Conservation (phyloP, 2,888 invertebrate species). For the Tipula unca region DNA sequence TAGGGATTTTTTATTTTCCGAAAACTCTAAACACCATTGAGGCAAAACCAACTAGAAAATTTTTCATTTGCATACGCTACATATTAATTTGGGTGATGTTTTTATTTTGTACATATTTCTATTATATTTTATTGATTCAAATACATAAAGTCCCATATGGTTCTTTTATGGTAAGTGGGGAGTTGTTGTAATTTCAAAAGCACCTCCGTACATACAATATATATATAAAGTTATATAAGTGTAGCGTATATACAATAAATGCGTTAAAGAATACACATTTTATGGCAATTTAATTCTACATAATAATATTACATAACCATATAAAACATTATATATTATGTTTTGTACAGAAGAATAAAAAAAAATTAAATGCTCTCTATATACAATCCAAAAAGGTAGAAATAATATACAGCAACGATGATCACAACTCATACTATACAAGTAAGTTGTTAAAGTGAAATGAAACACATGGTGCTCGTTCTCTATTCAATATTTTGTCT, state of each 20-base stretch:
- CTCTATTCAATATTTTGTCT: not conserved
- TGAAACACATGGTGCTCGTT: not conserved
- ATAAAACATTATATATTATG: not conserved
- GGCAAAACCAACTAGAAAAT: not conserved
- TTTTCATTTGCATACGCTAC: not conserved
- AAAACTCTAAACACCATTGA: not conserved
- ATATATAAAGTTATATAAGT: no score
- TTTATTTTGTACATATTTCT: not conserved
- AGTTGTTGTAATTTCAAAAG: not conserved
- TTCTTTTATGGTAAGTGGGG: not conserved
- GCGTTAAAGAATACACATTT: not conserved
- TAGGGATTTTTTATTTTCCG: not conserved
- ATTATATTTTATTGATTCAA: not conserved
- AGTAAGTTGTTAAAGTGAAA: not conserved
- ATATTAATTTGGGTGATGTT: not conserved
- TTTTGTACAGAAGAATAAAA: not conserved
- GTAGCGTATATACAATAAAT: not conserved
- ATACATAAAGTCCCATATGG: not conserved
- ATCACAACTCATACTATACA: not conserved
- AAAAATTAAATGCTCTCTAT: not conserved
- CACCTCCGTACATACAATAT: not conserved
- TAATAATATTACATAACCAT: not conserved
- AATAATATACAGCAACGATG: no score
- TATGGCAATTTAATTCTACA: not conserved
- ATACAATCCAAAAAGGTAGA: no score